A percentile compares a stretch with the other conserved stretches of the same genome.
Evolutionary conservation across 2,888 invertebrate genomes (phyloP).

Genomic region (Dicranocentrus wangi): DNA sequence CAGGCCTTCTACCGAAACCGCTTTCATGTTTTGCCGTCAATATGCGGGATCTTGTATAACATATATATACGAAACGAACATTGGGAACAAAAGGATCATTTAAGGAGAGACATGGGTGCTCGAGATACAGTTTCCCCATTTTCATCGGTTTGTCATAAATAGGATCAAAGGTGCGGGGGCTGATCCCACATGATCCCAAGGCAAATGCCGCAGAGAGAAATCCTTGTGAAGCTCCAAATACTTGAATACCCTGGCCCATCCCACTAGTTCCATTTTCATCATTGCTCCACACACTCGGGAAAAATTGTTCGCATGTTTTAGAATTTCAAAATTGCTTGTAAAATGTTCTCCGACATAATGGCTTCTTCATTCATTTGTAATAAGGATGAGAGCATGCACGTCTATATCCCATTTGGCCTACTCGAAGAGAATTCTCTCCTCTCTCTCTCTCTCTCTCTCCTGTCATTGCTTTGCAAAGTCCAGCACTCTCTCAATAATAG

Average conservation of each 20-base stretch:
- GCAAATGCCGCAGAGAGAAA: slow-evolving; percentile 53
- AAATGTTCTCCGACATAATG: slow-evolving; percentile 19
- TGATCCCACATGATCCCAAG: slow-evolving; percentile 21
- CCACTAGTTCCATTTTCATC: background rate
- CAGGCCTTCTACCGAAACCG: slow-evolving; percentile 38
- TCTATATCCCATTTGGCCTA: background rate
- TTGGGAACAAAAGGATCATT: background rate
- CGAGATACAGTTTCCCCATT: slow-evolving; percentile 47
- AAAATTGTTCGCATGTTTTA: slow-evolving; percentile 43
- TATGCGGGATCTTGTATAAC: too few species aligned
- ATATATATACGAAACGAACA: too few species aligned
- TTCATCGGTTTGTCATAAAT: slow-evolving; percentile 36
- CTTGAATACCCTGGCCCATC: slow-evolving; percentile 24
- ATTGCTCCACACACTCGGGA: slow-evolving; percentile 9
- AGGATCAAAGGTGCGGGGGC: slow-evolving; percentile 50
- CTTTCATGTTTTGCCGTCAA: too few species aligned
- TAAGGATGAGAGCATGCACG: background rate
- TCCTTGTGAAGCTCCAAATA: slow-evolving; percentile 29
- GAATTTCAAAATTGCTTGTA: slow-evolving; percentile 41
- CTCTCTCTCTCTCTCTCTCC: too few species aligned
- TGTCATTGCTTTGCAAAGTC: too few species aligned
- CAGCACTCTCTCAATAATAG: too few species aligned
- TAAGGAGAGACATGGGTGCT: slow-evolving; percentile 47
- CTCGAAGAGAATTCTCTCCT: too few species aligned
- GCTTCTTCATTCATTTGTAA: slow-evolving; percentile 29